Percentiles rank a stretch among this genome's conserved stretches.
Evolutionary conservation across 2,113 vertebrate species (phyloP).

Genomic region (Amblyornis subalaris): DNA sequence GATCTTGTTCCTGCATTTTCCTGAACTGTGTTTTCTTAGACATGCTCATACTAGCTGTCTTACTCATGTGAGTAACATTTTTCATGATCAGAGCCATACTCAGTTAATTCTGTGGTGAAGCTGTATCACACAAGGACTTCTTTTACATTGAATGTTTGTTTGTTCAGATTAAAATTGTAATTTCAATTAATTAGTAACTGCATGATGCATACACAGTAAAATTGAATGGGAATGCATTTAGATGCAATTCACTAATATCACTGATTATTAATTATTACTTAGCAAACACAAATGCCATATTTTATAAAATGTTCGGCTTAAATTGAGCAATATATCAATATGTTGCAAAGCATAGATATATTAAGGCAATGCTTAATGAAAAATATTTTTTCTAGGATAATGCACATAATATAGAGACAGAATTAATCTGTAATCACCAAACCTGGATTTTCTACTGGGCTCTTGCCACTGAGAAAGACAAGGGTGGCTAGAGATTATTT

Average conservation of each 20-base stretch:
- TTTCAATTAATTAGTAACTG: conserved; percentile 14
- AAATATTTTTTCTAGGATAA: background rate
- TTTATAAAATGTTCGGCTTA: background rate
- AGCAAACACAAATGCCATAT: background rate
- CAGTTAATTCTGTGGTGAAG: background rate
- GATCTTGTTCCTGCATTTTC: background rate
- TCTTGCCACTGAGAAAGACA: background rate
- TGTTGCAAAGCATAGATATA: background rate
- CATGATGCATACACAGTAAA: background rate
- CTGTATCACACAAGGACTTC: background rate
- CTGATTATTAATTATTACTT: conserved; percentile 31
- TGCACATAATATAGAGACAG: background rate
- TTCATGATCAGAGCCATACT: background rate
- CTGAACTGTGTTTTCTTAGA: background rate
- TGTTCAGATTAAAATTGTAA: background rate
- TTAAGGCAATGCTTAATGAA: background rate
- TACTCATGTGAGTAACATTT: background rate
- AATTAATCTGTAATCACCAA: background rate
- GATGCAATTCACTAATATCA: background rate
- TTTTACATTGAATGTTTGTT: background rate
- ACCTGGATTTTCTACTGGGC: background rate
- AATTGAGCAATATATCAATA: background rate
- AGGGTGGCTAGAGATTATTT: background rate
- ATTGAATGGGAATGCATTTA: background rate
- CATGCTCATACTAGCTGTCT: fast-evolving